These are phyloP conservation scores for Neogale vison DNA, from an alignment of 2,113 vertebrate species.

Conservation along the genomic window DNA sequence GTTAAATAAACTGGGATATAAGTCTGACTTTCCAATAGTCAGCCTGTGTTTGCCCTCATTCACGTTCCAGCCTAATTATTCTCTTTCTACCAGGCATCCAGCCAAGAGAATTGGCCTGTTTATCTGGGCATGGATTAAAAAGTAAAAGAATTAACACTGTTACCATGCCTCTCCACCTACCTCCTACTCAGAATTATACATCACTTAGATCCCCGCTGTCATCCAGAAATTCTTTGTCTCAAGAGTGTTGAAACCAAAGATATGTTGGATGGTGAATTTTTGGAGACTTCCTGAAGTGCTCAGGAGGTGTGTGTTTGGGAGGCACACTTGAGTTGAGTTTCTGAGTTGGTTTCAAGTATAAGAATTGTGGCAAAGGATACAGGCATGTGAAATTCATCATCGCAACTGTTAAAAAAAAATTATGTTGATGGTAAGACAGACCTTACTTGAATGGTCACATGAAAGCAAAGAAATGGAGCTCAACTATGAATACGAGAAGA, in stretches of 20 bases:
- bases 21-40: background rate
- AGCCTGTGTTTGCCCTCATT: background rate
- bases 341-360: background rate
- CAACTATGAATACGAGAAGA: background rate
- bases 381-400: background rate
- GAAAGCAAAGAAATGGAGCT: background rate
- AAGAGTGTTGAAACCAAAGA: background rate
- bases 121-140: background rate
- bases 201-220: background rate
- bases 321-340: background rate
- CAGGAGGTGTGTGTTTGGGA: fast-evolving
- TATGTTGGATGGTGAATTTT: background rate
- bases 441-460: background rate
- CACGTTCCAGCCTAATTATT: background rate
- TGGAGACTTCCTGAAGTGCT: background rate
- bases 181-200: background rate
- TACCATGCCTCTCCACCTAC: background rate
- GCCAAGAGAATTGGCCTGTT: background rate
- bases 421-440: background rate
- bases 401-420: background rate
- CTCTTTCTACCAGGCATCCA: background rate
- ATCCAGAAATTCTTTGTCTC: background rate
- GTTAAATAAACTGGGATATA: background rate
- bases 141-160: fast-evolving
- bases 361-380: background rate